Evolutionary conservation across 2,113 vertebrate genomes (phyloP), one percentile per base, ranked within the genome.

Genomic region (Trichechus manatus): DNA sequence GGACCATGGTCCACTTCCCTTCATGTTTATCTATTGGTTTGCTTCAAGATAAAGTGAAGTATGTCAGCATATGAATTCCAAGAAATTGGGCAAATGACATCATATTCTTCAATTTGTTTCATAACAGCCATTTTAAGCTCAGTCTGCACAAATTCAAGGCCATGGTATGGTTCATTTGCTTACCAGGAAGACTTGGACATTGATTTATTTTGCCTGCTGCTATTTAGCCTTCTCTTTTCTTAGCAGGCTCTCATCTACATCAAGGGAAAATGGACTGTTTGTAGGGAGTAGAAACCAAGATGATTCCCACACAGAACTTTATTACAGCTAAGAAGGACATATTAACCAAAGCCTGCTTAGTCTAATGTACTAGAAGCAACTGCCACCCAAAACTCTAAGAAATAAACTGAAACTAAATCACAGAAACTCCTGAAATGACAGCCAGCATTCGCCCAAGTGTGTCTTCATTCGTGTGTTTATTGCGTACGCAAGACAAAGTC

Each of bases 161-260:
- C 66, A 81, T 27, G 31, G 3, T 36, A 85, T 89, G 22, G 39
- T 78, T 87, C 70, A 50, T 77, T 94, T 93, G 64, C 63, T 95
- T 93, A 36, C 5, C 14, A 89, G 87, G 59, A 81, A 87, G 61
- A 27, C 64, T 85, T 80, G n/a, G 59, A 47, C 19, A 44, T 33
- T 92, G 66, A 74, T 89, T 89, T 94, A 83, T 77, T 95, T 86
- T 92, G 64, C 66, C 22, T 91, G 29, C 9, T 94, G 29, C 44
- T 78, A 36, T 68, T 96, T 93, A 87, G 53, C 25, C 96, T 91
- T 70, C 15, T 68, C 72, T 94, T 81, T 63, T 68, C 17, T 72
- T 70, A 81, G 36, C 15, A 84, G 74, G 29, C 79, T 95, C 31
- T 92, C 81, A 84, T 80, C 29, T 77, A 33, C 42, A 78, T 31